Evolutionary conservation across 2,888 invertebrate species (phyloP), one percentile per base, ranked within the genome.

Genomic region (Eristalis pertinax): DNA sequence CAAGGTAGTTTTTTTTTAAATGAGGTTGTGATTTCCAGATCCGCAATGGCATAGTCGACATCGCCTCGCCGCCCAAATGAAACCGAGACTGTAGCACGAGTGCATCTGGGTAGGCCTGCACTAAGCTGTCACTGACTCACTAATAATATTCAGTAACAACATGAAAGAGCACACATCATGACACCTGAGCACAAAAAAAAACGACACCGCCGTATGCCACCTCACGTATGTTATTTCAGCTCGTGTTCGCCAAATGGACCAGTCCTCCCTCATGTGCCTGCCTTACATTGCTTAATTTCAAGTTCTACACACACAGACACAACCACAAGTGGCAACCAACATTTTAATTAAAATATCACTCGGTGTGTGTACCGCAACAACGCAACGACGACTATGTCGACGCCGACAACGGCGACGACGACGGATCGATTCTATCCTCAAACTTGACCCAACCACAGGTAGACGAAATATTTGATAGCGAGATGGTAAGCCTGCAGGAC

Each of bases 261-360:
- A 50, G 50, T 50, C 50, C 50, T 50, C 19, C 50, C 50, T 19
- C 19, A 19, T 50, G 19, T 50, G 19, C 50, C 19, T 8, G 50
- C 50, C n/a, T n/a, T 50, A 50, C 19, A 19, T 50, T 50, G 50
- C 19, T 50, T 50, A 19, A 50, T 19, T 50, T 64, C n/a, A 41
- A 69, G 26, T 29, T 32, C 32, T 41, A 43, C 19, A 38, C 7
- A 35, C 56, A 56, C 50, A 63, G 10, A 24, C 22, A 13, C 19
- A 35, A 32, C 19, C 32, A 15, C 64, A 73, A 38, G 67, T 69
- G 67, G 24, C 60, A 50, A 50, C 38, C 73, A 75, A 56, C 56
- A 69, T 75, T 83, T 86, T 86, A 86, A 86, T 86, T 86, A 86
- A 86, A 86, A 86, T 83, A 83, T 86, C 83, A 86, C 26, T 60